phyloP scores from a whole-genome alignment of 2,113 vertebrate species.

The Silurus asotus region DNA sequence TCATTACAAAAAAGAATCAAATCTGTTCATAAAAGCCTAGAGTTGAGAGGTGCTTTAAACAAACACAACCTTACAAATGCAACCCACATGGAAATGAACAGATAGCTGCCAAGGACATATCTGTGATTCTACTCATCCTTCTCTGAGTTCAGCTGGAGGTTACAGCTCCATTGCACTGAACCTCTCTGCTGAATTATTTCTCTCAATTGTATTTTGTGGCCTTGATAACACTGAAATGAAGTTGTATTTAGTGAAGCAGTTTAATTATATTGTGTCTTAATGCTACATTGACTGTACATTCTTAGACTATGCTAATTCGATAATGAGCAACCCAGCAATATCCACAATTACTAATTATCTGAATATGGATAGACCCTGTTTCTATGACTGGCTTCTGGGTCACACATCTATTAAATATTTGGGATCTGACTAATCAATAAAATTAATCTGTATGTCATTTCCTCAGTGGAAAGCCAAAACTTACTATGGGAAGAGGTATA shows the following conservation, averaged over 20 bases:
- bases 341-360: conserved; percentile 12
- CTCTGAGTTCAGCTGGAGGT: conserved; percentile 49
- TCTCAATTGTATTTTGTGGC: neutral
- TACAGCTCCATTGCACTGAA: conserved; percentile 29
- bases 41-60: conserved; percentile 52
- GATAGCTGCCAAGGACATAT: conserved; percentile 56
- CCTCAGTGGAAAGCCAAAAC: neutral
- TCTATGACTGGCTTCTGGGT: conserved; percentile 40
- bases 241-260: neutral
- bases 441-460: conserved; percentile 1
- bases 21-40: conserved; percentile 44
- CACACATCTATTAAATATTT: conserved; percentile 40
- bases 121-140: conserved; percentile 56
- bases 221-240: neutral
- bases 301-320: conserved; percentile 33
- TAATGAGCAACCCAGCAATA: conserved; percentile 26
- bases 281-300: conserved; percentile 38
- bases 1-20: conserved; percentile 40
- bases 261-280: conserved; percentile 41
- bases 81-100: conserved; percentile 55
- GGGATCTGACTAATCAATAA: conserved; percentile 38
- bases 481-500: neutral
- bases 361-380: conserved; percentile 9
- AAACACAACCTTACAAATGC: conserved; percentile 57
- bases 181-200: neutral